Evolutionary conservation across 2,113 vertebrate species (phyloP), one percentile per base, ranked within the genome.

Genomic region (Aegithalos caudatus): DNA sequence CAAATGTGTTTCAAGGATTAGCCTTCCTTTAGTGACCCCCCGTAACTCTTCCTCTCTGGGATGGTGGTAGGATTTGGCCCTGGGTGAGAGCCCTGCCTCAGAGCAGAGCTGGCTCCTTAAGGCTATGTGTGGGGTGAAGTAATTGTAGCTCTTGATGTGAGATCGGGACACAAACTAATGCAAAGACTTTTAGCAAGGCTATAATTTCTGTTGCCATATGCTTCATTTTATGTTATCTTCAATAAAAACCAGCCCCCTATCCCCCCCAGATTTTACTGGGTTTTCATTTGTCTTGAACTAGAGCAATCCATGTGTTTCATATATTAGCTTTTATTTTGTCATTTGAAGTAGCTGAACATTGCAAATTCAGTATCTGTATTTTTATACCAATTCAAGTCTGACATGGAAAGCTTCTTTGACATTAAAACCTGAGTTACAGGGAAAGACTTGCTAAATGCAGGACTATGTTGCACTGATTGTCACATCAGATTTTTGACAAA

Each of bases 61-160:
- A 7, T 11, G 27, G 51, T 15, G 38, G 48, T 65, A 57, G 66
- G 40, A 65, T 62, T n/a, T 2, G 20, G 28, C 2, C 2, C 45
- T 44, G 29, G 29, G 40, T 40, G 21, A 70, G 42, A 60, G 33
- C 29, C 12, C 22, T 17, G 42, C 17, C 47, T 69, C 60, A 21
- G 47, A 53, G 58, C 2, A 0, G 35, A 66, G 14, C 24, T 11
- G 8, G 15, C 31, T 82, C 33, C 60, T 47, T 42, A 28, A 40
- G 40, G 53, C 22, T 76, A 48, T 0, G 0, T 24, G 45, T 0
- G 3, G 20, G 45, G 12, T 45, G 25, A 23, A 62, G 37, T 24
- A 88, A 65, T 37, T 17, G 1, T 6, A 54, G 44, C 37, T 37
- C 15, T 25, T 61, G 12, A 24, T 61, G 31, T 37, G 56, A 65